Base-by-base conservation (phyloP, 2,888 invertebrate species). In the Oligia strigilis region DNA sequence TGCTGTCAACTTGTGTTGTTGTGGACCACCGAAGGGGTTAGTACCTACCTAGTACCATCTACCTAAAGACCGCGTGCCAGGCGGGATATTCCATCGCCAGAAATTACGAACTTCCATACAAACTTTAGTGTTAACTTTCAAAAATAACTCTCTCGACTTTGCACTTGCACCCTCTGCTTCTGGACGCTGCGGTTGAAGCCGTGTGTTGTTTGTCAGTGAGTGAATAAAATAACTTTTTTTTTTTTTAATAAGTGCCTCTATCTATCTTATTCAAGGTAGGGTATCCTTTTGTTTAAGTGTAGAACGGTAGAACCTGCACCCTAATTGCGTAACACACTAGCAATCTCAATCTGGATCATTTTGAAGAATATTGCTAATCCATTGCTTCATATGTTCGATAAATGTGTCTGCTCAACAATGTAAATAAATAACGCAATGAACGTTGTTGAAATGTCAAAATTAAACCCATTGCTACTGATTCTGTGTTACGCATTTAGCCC, bases 21-120 rank as follows among this genome's bases (percentile, higher is more conserved):
- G 14, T 17, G 13, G 80, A 80, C 82, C 82, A 75, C 17, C 67
- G 80, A 23, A 75, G n/a, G 1, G 36, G 80, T 80, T 55, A 60
- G 80, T 82, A 46, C 14, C 23, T 60, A 36, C 11, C 55, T 52
- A 40, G 6, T 9, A 71, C 17, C 36, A 29, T 0, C 9, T 11
- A n/a, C 9, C 6, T 66, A 14, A 4, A 14, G 36, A 14, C 13
- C 29, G 17, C 46, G 11, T 69, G n/a, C 9, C 17, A 19, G 19
- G 13, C 19, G 46, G 29, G 4, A 49, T 29, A 14, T 13, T 19
- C 19, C 19, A 49, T 19, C 6, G 29, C 19, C 29, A 49, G 19
- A 11, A 65, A 5, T 40, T 13, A 40, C 40, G 40, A 40, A 23
- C 23, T 65, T 40, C 23, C 11, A 11, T 69, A 29, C 11, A 46